These are phyloP conservation scores for Limosa lapponica DNA, from an alignment of 2,797 vertebrate genomes.

Conservation along the genomic window DNA sequence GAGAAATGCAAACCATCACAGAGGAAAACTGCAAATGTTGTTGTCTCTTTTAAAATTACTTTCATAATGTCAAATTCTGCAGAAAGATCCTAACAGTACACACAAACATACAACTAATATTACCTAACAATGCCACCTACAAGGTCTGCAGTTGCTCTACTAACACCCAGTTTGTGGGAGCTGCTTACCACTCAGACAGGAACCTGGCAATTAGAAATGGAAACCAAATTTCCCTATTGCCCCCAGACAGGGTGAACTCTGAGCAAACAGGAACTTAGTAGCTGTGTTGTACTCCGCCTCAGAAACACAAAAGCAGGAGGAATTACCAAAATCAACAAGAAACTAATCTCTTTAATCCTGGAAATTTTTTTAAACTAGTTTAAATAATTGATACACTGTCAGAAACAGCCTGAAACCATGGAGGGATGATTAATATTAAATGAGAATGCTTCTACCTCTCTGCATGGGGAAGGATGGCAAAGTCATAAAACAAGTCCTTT, in stretches of 20 bases:
- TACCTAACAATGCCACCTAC: neutral
- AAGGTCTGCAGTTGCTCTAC: neutral
- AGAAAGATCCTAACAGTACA: neutral
- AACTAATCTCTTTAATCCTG: conserved; percentile 47
- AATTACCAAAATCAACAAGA: conserved; percentile 22
- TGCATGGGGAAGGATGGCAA: neutral
- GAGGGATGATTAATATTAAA: conserved; percentile 54
- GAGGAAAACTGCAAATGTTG: neutral
- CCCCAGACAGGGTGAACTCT: neutral
- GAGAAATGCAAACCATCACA: neutral
- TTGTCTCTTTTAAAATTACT: neutral
- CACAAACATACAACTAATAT: fast-evolving
- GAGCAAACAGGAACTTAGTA: neutral
- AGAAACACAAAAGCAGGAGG: neutral
- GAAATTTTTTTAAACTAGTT: conserved; percentile 40
- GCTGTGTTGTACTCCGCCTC: neutral
- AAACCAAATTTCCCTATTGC: neutral
- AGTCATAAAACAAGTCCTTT: neutral
- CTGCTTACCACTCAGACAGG: neutral
- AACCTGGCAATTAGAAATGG: neutral
- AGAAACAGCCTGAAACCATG: neutral
- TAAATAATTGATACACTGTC: conserved; percentile 70
- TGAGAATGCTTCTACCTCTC: conserved; percentile 3
- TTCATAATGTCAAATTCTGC: neutral
- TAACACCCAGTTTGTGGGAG: neutral